These are phyloP conservation scores for Thereva unica DNA, from an alignment of 2,888 invertebrate genomes.

Conservation along the genomic window DNA sequence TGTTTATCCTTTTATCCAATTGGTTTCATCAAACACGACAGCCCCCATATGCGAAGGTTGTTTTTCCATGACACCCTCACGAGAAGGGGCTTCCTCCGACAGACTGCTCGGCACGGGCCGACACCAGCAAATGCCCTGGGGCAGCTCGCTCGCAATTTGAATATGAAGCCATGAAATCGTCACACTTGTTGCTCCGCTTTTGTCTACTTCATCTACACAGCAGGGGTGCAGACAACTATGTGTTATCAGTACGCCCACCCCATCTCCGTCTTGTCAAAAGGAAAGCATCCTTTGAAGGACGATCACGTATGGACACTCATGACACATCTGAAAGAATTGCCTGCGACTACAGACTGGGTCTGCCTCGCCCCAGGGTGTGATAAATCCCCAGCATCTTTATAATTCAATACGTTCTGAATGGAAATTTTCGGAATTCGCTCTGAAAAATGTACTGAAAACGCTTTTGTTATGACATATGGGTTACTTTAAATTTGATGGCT, in stretches of 20 bases:
- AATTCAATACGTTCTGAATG: too few relatives aligned
- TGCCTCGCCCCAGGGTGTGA: neutral
- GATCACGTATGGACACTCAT: conserved; percentile 21
- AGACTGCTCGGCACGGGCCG: neutral
- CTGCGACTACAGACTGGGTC: neutral
- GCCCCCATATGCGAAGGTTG: neutral
- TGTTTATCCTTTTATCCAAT: conserved; percentile 31
- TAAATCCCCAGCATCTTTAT: too few relatives aligned
- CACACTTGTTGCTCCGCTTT: conserved; percentile 23
- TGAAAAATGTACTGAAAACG: too few relatives aligned
- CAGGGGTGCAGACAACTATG: conserved; percentile 2
- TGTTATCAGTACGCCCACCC: conserved; percentile 2
- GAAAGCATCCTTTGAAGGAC: neutral
- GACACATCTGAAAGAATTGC: conserved; percentile 11
- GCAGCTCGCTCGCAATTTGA: conserved; percentile 14
- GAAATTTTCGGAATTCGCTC: too few relatives aligned
- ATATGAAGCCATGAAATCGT: conserved; percentile 20
- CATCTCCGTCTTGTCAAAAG: neutral
- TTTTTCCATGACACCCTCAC: neutral
- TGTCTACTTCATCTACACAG: neutral
- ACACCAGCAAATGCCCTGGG: too few relatives aligned
- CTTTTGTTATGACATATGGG: too few relatives aligned
- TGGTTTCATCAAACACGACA: neutral
- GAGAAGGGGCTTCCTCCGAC: neutral
- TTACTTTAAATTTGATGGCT: too few relatives aligned